phyloP scores from a whole-genome alignment of 2,797 vertebrate species.

The Mus caroli region DNA sequence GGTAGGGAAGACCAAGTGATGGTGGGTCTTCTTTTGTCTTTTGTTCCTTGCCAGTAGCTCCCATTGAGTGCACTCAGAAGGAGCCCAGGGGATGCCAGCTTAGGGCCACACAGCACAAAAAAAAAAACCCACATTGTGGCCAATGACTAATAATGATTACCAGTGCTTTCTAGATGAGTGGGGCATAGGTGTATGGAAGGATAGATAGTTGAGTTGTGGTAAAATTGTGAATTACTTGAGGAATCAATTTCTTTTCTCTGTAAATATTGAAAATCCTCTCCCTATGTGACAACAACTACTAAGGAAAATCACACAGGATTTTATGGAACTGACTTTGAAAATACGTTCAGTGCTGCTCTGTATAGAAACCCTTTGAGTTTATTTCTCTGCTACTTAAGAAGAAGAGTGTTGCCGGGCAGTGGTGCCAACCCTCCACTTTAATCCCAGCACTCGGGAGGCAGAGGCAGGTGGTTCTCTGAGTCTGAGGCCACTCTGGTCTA shows the following conservation, averaged over 20 bases:
- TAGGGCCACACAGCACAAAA: neutral
- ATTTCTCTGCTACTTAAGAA: neutral
- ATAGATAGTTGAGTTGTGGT: neutral
- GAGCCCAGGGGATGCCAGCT: neutral
- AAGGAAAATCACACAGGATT: slow-evolving; percentile 30
- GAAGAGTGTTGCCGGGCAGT: fast-evolving
- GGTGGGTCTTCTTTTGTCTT: neutral
- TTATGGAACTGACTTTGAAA: neutral
- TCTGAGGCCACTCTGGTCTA: neutral
- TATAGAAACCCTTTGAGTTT: too few species aligned
- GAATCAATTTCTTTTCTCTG: neutral
- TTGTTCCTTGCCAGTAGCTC: neutral
- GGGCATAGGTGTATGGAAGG: fast-evolving
- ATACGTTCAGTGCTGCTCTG: too few species aligned
- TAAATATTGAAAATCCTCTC: neutral
- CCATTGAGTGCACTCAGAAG: neutral
- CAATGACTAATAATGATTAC: neutral
- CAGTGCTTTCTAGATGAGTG: neutral
- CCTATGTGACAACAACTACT: neutral
- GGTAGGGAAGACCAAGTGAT: neutral
- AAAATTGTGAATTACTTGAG: neutral
- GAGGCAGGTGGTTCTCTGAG: neutral
- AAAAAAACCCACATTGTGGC: neutral
- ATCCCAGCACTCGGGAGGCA: neutral
- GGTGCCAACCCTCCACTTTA: neutral